Evolutionary conservation across 2,888 invertebrate species (phyloP).

Genomic region (Aproaerema taeniolella): DNA sequence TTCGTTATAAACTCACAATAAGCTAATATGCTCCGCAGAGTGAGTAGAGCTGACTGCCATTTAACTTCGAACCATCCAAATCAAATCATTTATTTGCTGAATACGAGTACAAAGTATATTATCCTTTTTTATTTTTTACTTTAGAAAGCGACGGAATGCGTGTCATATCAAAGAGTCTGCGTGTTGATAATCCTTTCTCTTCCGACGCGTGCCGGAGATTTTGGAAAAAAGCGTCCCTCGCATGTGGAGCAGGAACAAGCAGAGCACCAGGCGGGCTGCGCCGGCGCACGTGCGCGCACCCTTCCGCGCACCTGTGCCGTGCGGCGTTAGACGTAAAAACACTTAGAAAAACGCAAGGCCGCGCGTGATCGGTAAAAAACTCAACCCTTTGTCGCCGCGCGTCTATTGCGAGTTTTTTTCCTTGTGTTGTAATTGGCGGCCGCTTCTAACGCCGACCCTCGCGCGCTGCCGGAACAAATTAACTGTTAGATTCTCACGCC

Average conservation of each 20-base stretch:
- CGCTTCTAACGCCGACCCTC: slow-evolving; percentile 46
- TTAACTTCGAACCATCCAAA: no score
- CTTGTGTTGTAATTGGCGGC: slow-evolving; percentile 30
- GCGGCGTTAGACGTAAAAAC: slow-evolving; percentile 21
- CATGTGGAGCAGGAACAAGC: not conserved
- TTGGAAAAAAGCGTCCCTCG: not conserved
- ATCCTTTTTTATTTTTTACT: no score
- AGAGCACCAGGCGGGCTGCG: no score
- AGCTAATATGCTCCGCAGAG: no score
- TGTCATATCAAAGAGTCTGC: no score
- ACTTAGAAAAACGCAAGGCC: slow-evolving; percentile 33
- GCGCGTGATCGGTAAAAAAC: slow-evolving; percentile 41
- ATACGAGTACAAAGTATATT: no score
- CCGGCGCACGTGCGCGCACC: no score
- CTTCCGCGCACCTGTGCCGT: slow-evolving; percentile 6
- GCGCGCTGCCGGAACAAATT: slow-evolving; percentile 43
- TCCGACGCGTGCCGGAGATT: slow-evolving; percentile 1
- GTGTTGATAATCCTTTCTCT: no score
- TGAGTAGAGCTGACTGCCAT: no score
- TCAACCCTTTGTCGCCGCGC: slow-evolving; percentile 41
- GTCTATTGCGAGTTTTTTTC: slow-evolving; percentile 37
- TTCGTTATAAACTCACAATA: no score
- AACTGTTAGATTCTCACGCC: slow-evolving; percentile 44
- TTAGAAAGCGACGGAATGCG: no score
- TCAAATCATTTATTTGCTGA: no score